phyloP scores from a whole-genome alignment of 2,888 invertebrate genomes.

The Chrysotoxum bicinctum region DNA sequence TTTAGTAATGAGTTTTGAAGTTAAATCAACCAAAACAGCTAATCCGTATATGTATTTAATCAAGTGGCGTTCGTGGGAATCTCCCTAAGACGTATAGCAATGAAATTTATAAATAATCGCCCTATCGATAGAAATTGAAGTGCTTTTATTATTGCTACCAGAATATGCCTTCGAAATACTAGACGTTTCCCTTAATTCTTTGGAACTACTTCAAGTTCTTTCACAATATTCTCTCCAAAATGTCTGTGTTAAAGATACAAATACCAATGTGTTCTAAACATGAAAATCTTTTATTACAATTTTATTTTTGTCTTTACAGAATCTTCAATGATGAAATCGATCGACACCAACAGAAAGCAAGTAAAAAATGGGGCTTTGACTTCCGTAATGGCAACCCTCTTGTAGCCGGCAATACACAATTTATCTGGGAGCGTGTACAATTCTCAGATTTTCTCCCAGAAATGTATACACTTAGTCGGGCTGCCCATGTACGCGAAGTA shows the following conservation, averaged over 20 bases:
- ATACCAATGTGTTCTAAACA: not conserved
- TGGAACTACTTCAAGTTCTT: not conserved
- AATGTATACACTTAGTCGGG: conserved; percentile 81
- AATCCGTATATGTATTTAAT: not conserved
- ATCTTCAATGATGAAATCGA: conserved; percentile 78
- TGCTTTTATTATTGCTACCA: not conserved
- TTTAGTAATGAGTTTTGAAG: not conserved
- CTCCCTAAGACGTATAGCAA: not conserved
- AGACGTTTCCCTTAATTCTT: not conserved
- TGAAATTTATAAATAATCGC: not conserved
- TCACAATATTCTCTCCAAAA: not conserved
- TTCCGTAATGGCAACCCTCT: conserved; percentile 80
- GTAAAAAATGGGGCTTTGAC: conserved; percentile 82
- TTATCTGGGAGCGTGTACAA: conserved; percentile 80
- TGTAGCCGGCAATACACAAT: conserved; percentile 75
- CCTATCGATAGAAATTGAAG: not conserved
- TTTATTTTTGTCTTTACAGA: conserved; percentile 70
- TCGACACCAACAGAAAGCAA: conserved; percentile 84
- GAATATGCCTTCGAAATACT: not conserved
- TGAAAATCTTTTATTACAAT: not conserved
- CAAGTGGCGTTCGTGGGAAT: not conserved
- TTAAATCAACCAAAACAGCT: not conserved
- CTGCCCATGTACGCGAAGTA: conserved; percentile 79
- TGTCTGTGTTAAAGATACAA: not conserved
- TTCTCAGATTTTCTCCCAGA: conserved; percentile 79